Base-by-base conservation (phyloP, 2,888 invertebrate species). In the Phorcus lineatus region DNA sequence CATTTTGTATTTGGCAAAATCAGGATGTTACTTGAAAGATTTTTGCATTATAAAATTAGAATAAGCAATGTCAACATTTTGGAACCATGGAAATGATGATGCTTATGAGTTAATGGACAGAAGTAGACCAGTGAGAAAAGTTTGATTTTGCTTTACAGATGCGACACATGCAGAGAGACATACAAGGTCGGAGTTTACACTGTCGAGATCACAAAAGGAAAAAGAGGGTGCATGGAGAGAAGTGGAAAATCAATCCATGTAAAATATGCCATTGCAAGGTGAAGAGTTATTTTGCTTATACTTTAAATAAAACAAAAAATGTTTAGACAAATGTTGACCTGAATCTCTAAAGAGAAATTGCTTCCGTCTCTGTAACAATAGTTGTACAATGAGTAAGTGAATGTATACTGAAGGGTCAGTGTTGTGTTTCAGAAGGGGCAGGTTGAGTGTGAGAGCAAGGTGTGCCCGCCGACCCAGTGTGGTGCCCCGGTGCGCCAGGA, bases 261-360 rank as follows among this genome's bases (percentile, higher is more conserved):
- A 88, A 88, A 75, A 81, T 80, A 24, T 90, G 90, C 87, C 84
- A 79, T 80, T 90, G 90, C 83, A 84, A 84, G 86, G 91, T 90
- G 83, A 81, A 84, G 22, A 47, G 1, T 36, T 36, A 36, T 36
- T 7, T 36, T 36, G n/a, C n/a, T n/a, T n/a, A n/a, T n/a, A n/a
- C n/a, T n/a, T n/a, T n/a, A n/a, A n/a, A n/a, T n/a, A n/a, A n/a
- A n/a, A 1, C 47, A 47, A 47, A 1, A 36, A 1, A 11, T 47
- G 1, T 47, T 47, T 1, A 11, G 9, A 47, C 47, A 47, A 47
- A 47, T 13, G 1, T 47, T 47, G 36, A 47, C 6, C 24, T 9
- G 24, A 57, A 57, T 7, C 7, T 19, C n/a, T n/a, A 1, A 57
- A 9, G 6, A 9, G 4, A 24, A 13, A 57, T n/a, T 9, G 24